phyloP scores from a whole-genome alignment of 2,888 invertebrate genomes.

The Dryobotodes eremita region DNA sequence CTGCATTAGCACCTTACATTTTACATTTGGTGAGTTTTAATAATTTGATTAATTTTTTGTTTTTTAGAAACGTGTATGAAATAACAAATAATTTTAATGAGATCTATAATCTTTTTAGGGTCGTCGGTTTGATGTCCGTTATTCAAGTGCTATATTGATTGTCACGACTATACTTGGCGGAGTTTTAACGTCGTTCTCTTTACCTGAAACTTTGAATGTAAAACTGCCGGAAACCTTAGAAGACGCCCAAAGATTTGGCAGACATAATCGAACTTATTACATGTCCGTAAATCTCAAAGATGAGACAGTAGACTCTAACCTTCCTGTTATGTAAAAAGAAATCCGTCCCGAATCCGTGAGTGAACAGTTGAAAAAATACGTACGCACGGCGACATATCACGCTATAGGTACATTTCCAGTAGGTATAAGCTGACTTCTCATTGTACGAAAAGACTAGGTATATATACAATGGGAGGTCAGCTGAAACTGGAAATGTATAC shows the following conservation, averaged over 20 bases:
- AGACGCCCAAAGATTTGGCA: slow-evolving; percentile 91
- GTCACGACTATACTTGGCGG: slow-evolving; percentile 83
- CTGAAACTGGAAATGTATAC: too few species aligned
- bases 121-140: slow-evolving; percentile 71
- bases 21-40: slow-evolving; percentile 88
- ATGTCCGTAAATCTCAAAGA: slow-evolving; percentile 33
- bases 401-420: too few species aligned
- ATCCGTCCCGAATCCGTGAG: too few species aligned
- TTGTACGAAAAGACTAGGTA: too few species aligned
- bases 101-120: slow-evolving; percentile 74
- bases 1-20: slow-evolving; percentile 91
- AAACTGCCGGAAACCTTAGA: slow-evolving; percentile 92
- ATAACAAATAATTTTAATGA: background rate
- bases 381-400: too few species aligned
- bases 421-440: too few species aligned
- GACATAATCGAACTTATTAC: slow-evolving; percentile 66
- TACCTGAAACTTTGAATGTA: slow-evolving; percentile 92
- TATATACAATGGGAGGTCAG: too few species aligned
- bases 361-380: background rate
- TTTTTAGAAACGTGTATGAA: background rate
- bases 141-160: slow-evolving; percentile 76
- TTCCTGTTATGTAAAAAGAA: background rate
- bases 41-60: background rate
- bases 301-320: slow-evolving; percentile 42
- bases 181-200: slow-evolving; percentile 84